Conservation (phyloP, 2,888 invertebrate species). For the Epistrophella euchroma region DNA sequence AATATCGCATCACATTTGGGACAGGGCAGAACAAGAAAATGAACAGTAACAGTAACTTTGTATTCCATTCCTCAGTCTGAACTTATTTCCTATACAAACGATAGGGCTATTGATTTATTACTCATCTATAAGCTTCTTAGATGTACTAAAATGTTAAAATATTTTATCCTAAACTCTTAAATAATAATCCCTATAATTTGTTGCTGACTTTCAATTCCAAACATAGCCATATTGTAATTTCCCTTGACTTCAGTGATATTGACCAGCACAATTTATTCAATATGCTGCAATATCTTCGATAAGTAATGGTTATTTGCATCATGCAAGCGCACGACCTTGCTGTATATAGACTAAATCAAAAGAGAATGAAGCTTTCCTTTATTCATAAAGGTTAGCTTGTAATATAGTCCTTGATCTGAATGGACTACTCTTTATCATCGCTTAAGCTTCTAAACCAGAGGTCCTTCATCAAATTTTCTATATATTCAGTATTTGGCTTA, state of each 20-base stretch:
- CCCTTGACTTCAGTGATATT: neutral
- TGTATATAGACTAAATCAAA: slow-evolving; percentile 30
- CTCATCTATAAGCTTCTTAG: neutral
- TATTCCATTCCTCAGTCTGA: no score
- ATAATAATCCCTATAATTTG: neutral
- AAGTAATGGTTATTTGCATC: slow-evolving; percentile 15
- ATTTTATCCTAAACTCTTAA: neutral
- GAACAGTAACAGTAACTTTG: no score
- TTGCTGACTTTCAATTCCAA: neutral
- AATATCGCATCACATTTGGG: no score
- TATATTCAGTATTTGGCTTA: slow-evolving; percentile 51
- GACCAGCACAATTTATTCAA: neutral
- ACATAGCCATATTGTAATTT: neutral
- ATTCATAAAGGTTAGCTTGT: slow-evolving; percentile 28
- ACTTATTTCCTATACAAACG: no score
- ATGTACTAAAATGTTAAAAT: neutral
- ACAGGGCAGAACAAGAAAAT: no score
- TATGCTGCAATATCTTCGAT: neutral
- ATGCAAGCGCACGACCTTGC: neutral
- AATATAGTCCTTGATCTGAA: slow-evolving; percentile 55
- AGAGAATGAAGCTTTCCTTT: slow-evolving; percentile 19
- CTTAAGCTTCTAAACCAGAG: slow-evolving; percentile 16
- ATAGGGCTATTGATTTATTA: neutral
- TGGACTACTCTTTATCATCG: slow-evolving; percentile 52
- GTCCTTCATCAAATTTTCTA: slow-evolving; percentile 55